Percentiles rank a stretch among this genome's conserved stretches.
These are phyloP conservation scores for Microchrysa polita DNA, from an alignment of 2,888 invertebrate species.

Conservation along the genomic window DNA sequence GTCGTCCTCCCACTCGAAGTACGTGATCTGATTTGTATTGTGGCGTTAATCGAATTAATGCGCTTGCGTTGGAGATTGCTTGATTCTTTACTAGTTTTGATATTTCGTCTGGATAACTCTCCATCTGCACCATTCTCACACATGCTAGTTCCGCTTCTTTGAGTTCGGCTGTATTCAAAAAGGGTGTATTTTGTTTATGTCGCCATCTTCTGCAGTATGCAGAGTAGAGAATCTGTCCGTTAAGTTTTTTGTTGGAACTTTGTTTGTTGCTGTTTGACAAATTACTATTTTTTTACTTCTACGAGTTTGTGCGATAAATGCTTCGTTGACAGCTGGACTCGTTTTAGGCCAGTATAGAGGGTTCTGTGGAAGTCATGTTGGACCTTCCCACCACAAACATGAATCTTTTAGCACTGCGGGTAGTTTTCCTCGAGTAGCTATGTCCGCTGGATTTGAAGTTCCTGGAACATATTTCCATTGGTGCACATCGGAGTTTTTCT, in stretches of 20 bases:
- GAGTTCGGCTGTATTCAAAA: not conserved
- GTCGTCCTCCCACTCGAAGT: not conserved
- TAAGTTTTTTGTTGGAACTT: not conserved
- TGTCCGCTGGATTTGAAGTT: not conserved
- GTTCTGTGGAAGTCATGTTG: not conserved
- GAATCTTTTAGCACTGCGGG: not conserved
- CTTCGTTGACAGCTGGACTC: not conserved
- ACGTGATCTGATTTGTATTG: not conserved
- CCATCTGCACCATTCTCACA: not conserved
- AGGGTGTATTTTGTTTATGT: not conserved
- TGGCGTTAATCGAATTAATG: not conserved
- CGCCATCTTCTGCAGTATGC: not conserved
- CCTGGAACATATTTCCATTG: not conserved
- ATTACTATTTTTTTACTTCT: not conserved
- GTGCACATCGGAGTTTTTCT: not conserved
- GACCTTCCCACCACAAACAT: not conserved
- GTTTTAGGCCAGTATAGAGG: not conserved
- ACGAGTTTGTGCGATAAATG: not conserved
- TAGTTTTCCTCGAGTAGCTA: not conserved
- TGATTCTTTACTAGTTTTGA: not conserved
- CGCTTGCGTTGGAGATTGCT: not conserved
- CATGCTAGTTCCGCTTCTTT: not conserved
- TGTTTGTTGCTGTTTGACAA: not conserved
- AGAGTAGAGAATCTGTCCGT: not conserved
- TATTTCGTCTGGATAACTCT: not conserved